A percentile compares a stretch with the other conserved stretches of the same genome.
These are phyloP conservation scores for Solea solea DNA, from an alignment of 2,113 vertebrate species.

Conservation along the genomic window DNA sequence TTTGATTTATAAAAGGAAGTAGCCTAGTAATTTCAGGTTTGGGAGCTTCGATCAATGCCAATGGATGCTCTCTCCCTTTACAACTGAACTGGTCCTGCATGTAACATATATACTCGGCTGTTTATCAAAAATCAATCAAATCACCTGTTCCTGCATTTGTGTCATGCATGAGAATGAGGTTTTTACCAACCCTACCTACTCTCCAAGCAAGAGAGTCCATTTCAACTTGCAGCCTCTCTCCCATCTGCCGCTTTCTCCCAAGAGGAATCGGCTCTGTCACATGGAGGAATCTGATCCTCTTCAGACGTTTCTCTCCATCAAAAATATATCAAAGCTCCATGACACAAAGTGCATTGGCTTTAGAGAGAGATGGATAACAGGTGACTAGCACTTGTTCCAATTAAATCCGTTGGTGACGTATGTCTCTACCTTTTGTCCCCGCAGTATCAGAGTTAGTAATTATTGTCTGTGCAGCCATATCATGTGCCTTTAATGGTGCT, in stretches of 20 bases:
- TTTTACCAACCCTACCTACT: too few species aligned
- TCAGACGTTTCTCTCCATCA: conserved; percentile 40
- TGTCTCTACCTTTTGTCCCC: neutral
- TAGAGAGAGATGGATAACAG: conserved; percentile 22
- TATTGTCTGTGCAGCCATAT: too few species aligned
- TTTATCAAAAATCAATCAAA: conserved; percentile 6
- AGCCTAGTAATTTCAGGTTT: neutral
- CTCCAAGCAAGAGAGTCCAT: neutral
- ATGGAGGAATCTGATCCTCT: conserved; percentile 29
- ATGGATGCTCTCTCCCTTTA: neutral
- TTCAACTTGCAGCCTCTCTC: neutral
- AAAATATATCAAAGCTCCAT: conserved; percentile 31
- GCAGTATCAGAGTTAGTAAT: conserved; percentile 3
- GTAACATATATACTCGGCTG: neutral
- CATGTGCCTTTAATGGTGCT: neutral
- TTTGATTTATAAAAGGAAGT: neutral
- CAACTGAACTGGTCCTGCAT: neutral
- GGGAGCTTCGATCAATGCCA: neutral
- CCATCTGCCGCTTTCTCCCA: too few species aligned
- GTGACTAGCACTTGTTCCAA: conserved; percentile 17
- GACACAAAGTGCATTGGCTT: conserved; percentile 39
- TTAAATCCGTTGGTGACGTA: neutral
- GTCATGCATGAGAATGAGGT: neutral
- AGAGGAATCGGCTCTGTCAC: too few species aligned
- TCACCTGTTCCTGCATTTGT: neutral